Conservation (phyloP, 1,140 invertebrate genomes). For the Lethrus apterus region DNA sequence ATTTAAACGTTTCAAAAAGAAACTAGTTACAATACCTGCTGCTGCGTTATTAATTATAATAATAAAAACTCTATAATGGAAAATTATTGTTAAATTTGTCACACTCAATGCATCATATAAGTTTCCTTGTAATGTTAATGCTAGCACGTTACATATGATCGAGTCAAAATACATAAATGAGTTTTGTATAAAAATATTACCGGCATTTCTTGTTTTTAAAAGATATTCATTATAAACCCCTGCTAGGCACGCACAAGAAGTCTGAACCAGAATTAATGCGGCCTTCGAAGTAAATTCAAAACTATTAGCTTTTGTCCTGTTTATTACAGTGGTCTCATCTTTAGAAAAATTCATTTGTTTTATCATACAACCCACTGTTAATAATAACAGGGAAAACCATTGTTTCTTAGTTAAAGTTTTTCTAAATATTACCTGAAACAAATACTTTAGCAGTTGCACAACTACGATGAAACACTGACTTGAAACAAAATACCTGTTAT, state of each 20-base stretch:
- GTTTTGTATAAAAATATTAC: conserved; percentile 90
- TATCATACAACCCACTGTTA: conserved; percentile 86
- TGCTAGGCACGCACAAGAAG: conserved; percentile 86
- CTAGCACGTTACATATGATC: conserved; percentile 75
- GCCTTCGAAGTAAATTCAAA: conserved; percentile 60
- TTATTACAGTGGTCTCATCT: conserved; percentile 14
- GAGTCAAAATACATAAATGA: conserved; percentile 95
- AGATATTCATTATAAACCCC: conserved; percentile 96
- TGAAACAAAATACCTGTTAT: conserved; percentile 89
- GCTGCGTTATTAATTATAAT: conserved; percentile 86
- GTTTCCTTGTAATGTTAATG: conserved; percentile 62
- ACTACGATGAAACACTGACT: conserved; percentile 58
- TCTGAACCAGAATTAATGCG: conserved; percentile 71
- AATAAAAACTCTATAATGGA: conserved; percentile 62
- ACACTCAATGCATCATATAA: conserved; percentile 50
- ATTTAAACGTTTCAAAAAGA: conserved; percentile 88
- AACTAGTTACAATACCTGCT: conserved; percentile 88
- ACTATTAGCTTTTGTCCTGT: conserved; percentile 40
- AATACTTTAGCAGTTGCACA: too few relatives aligned
- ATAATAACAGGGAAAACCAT: conserved; percentile 80
- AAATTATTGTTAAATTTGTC: conserved; percentile 51
- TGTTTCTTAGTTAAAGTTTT: conserved; percentile 75
- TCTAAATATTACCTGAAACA: conserved; percentile 72
- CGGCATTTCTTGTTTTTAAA: conserved; percentile 74
- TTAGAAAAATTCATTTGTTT: conserved; percentile 72